Evolutionary conservation across 2,113 vertebrate species (phyloP), one percentile per base, ranked within the genome.

Genomic region (Pteropus alecto): DNA sequence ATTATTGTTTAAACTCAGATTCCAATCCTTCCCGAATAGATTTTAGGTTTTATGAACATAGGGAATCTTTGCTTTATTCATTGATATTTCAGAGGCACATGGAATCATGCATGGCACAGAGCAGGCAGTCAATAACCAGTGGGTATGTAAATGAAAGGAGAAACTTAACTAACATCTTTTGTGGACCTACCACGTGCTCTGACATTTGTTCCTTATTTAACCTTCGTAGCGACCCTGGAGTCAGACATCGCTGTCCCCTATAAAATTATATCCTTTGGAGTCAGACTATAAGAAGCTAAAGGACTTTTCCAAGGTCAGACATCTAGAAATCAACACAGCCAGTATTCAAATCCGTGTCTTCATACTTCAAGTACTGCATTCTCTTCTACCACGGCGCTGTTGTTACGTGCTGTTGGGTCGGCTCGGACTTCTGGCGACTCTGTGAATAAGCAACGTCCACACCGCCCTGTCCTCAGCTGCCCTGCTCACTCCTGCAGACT

Each of bases 371-470:
- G 11, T 28, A 19, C 41, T 24, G 1, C 38, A 63, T 15, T 33
- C 63, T 60, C 51, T 63, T 41, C 83, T 70, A 63, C 11, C 18
- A 38, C 9, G 54, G 19, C 1, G 13, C 5, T 14, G 54, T 28
- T 14, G n/a, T 10, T 3, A 30, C 4, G 7, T 28, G 35, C 54
- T 5, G 7, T 3, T 6, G 54, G 28, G 54, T 10, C 1, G 22
- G 54, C 77, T 26, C n/a, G 7, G 14, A 28, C n/a, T 24, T 51
- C 76, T 4, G 21, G 13, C 19, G 10, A 35, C n/a, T 12, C 12
- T 3, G 3, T 2, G n/a, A 7, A 0, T 15, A 7, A 38, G 77
- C 9, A 22, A 26, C 0, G 13, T 30, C n/a, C 51, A 0, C 19
- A 0, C 51, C 0, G n/a, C 10, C 77, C 77, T 5, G 14, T 58